Evolutionary conservation across 1,140 invertebrate genomes (phyloP).

Genomic region (Apis dorsata): DNA sequence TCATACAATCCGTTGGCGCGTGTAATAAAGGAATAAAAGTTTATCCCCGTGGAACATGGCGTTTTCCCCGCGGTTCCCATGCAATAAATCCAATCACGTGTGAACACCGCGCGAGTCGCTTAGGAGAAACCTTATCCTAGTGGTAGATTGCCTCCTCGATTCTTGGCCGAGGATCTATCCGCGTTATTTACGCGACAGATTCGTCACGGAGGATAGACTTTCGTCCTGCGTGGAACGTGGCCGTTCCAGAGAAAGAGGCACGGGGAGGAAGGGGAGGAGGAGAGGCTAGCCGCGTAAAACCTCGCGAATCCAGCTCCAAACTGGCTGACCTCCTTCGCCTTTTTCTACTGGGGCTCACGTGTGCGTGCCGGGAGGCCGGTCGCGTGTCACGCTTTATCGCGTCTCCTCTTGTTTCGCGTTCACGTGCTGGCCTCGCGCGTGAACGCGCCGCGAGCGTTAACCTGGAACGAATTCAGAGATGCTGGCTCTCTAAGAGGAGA

Average conservation of each 20-base stretch:
- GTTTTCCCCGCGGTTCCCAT: neutral
- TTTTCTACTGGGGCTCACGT: conserved; percentile 33
- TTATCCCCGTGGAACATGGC: neutral
- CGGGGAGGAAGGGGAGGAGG: too few relatives aligned
- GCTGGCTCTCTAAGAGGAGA: neutral
- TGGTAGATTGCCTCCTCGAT: neutral
- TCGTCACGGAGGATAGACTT: conserved; percentile 40
- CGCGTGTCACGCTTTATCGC: conserved; percentile 54
- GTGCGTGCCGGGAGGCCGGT: conserved; percentile 21
- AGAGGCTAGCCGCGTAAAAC: neutral
- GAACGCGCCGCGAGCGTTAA: neutral
- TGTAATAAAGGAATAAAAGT: neutral
- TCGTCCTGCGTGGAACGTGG: conserved; percentile 21
- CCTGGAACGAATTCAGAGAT: neutral
- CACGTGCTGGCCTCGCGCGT: conserved; percentile 25
- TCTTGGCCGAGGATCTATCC: neutral
- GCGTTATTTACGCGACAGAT: conserved; percentile 25
- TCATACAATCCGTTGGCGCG: neutral
- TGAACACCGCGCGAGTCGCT: conserved; percentile 6
- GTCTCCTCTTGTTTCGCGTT: conserved; percentile 29
- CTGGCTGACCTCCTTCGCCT: conserved; percentile 35
- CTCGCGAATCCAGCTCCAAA: neutral
- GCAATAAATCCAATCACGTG: conserved; percentile 31
- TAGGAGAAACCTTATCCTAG: conserved; percentile 6
- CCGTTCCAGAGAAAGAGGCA: neutral